Conservation (phyloP, 2,797 vertebrate species). For the Sebastes steindachneri region DNA sequence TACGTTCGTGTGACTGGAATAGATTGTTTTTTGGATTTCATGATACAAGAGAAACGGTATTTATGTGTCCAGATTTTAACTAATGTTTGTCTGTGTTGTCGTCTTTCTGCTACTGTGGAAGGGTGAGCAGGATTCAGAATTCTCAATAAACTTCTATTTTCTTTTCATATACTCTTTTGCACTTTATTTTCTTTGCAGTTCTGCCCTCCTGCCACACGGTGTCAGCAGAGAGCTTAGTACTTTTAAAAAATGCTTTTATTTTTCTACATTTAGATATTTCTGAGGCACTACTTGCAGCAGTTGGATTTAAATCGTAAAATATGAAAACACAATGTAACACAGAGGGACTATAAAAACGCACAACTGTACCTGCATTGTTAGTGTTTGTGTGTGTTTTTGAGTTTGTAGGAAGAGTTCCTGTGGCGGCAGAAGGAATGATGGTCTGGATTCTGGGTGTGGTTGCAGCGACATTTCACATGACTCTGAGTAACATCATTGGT, state of each 20-base stretch:
- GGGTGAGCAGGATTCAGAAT: slow-evolving; percentile 81
- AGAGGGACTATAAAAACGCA: fast-evolving
- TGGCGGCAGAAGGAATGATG: background rate
- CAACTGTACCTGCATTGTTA: background rate
- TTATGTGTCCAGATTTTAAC: slow-evolving; percentile 74
- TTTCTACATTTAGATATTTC: background rate
- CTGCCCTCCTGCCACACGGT: slow-evolving; percentile 8
- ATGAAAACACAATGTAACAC: background rate
- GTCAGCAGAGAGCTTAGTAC: slow-evolving; percentile 29
- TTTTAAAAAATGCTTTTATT: background rate
- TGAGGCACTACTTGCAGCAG: background rate
- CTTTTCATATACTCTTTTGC: slow-evolving; percentile 72
- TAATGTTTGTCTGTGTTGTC: slow-evolving; percentile 56
- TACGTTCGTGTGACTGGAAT: slow-evolving; percentile 46
- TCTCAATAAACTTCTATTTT: slow-evolving; percentile 87
- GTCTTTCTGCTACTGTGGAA: slow-evolving; percentile 74
- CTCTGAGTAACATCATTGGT: slow-evolving; percentile 38
- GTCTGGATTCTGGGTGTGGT: slow-evolving; percentile 49
- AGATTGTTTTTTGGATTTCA: slow-evolving; percentile 52
- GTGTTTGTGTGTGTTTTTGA: slow-evolving; percentile 6
- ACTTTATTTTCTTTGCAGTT: background rate
- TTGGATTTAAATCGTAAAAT: background rate
- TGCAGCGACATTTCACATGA: slow-evolving; percentile 55
- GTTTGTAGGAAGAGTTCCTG: background rate
- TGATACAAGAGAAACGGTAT: slow-evolving; percentile 63